Conservation (phyloP, 1,140 invertebrate genomes). For the Drosophila teissieri region DNA sequence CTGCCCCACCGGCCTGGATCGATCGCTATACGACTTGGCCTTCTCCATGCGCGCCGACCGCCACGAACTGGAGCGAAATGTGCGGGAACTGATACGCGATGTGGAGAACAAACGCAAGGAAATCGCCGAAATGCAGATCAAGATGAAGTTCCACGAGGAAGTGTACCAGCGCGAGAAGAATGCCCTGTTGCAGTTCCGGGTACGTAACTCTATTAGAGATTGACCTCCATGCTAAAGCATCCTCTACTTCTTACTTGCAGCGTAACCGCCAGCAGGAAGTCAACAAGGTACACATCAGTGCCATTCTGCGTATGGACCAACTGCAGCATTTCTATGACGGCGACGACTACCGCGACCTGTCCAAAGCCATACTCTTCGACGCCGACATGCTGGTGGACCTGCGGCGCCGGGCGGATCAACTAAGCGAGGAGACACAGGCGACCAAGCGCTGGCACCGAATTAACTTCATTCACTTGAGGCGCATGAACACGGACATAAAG, state of each 20-base stretch:
- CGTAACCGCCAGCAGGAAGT: conserved; percentile 89
- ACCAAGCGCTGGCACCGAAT: conserved; percentile 87
- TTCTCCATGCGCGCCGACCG: conserved; percentile 87
- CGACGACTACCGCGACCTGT: conserved; percentile 85
- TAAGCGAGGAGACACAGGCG: conserved; percentile 87
- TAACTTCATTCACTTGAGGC: conserved; percentile 85
- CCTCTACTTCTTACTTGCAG: too few species aligned
- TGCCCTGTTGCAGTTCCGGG: conserved; percentile 63
- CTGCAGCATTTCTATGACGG: conserved; percentile 87
- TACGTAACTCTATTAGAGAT: conserved; percentile 9
- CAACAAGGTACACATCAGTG: conserved; percentile 88
- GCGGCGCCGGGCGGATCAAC: conserved; percentile 87
- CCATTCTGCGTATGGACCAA: conserved; percentile 88
- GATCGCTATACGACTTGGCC: conserved; percentile 88
- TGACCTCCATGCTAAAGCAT: too few species aligned
- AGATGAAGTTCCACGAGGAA: conserved; percentile 70
- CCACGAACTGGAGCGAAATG: conserved; percentile 85
- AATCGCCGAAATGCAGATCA: conserved; percentile 69
- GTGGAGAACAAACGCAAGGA: conserved; percentile 85
- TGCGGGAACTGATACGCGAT: conserved; percentile 83
- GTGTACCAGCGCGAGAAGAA: conserved; percentile 68
- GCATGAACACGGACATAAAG: conserved; percentile 86
- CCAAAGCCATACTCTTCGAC: conserved; percentile 88
- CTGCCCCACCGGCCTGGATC: conserved; percentile 91
- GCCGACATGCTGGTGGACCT: conserved; percentile 86